These are phyloP conservation scores for Lordiphosa mommai DNA, from an alignment of 1,140 invertebrate genomes.

Conservation along the genomic window DNA sequence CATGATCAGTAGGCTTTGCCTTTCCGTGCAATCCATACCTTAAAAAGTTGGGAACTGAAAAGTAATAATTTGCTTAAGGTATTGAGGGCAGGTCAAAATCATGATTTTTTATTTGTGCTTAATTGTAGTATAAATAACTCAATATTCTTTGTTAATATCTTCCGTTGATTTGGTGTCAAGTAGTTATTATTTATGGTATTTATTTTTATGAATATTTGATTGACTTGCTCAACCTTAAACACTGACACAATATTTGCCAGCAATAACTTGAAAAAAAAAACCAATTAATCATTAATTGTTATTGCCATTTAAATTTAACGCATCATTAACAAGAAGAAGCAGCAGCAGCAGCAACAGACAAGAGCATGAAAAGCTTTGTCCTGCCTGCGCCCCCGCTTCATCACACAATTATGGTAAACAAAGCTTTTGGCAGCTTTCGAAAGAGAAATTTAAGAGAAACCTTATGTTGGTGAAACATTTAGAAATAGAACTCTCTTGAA, in stretches of 20 bases:
- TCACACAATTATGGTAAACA: constrained; percentile 24
- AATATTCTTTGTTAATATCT: no score
- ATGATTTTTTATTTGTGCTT: no score
- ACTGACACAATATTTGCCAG: constrained; percentile 46
- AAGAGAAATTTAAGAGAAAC: constrained; percentile 31
- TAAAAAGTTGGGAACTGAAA: no score
- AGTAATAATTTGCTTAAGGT: no score
- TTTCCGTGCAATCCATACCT: no score
- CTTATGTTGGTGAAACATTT: constrained; percentile 20
- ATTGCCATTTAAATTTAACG: constrained; percentile 77
- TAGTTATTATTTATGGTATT: no score
- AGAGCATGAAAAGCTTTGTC: constrained; percentile 11
- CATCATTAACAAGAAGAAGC: constrained; percentile 61
- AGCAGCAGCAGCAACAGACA: constrained; percentile 19
- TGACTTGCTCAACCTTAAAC: constrained; percentile 12
- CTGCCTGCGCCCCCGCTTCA: not conserved
- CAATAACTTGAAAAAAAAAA: constrained; percentile 67
- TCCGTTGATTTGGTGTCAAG: no score
- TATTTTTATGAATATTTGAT: constrained; percentile 13
- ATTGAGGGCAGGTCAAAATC: no score
- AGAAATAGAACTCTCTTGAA: constrained; percentile 2
- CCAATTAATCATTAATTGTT: constrained; percentile 72
- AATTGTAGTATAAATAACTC: no score
- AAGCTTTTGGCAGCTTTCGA: constrained; percentile 44
- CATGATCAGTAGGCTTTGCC: no score